These are phyloP conservation scores for Cephus pulcher DNA, from an alignment of 2,888 invertebrate species.

Conservation along the genomic window DNA sequence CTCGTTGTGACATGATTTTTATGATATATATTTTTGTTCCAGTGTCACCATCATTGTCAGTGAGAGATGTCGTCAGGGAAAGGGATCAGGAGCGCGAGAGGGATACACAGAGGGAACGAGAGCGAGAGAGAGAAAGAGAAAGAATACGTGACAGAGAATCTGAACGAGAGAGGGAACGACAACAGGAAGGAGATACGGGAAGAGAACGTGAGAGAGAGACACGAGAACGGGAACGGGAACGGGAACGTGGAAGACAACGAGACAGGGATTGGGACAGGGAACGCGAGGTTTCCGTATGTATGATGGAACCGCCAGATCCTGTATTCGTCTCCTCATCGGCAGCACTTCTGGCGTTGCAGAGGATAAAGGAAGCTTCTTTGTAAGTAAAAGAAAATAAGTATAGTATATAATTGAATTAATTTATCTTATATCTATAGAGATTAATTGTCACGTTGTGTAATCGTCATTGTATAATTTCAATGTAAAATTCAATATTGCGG, in stretches of 20 bases:
- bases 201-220: constrained; percentile 21
- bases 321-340: constrained; percentile 66
- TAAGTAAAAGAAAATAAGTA: constrained; percentile 55
- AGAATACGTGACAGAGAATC: constrained; percentile 46
- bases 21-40: constrained; percentile 29
- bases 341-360: constrained; percentile 68
- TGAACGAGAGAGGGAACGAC: constrained; percentile 35
- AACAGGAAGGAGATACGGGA: constrained; percentile 34
- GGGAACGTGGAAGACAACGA: constrained; percentile 42
- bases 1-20: not conserved
- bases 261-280: constrained; percentile 47
- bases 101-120: constrained; percentile 40
- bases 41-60: constrained; percentile 57
- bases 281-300: constrained; percentile 57
- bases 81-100: constrained; percentile 43
- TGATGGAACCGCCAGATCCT: constrained; percentile 62
- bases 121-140: constrained; percentile 41
- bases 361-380: constrained; percentile 70
- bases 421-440: not conserved
- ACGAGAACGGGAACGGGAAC: constrained; percentile 23
- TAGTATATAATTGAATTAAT: not conserved
- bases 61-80: constrained; percentile 55
- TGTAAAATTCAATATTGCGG: not conserved
- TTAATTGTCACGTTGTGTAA: not conserved
- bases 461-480: not conserved